Evolutionary conservation across 2,797 vertebrate genomes (phyloP).

Genomic region (Florisuga fusca): DNA sequence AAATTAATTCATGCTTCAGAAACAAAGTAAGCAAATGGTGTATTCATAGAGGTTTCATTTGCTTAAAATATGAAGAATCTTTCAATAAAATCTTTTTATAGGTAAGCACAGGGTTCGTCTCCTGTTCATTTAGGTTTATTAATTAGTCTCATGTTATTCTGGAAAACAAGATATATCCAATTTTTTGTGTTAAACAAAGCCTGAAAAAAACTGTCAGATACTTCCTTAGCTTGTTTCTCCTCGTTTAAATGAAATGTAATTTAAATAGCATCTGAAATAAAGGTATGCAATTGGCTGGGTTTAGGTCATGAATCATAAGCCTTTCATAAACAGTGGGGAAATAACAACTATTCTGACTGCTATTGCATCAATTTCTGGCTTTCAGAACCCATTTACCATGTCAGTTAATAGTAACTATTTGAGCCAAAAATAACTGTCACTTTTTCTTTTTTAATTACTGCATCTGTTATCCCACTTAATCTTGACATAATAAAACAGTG

Average conservation of each 20-base stretch:
- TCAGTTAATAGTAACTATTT: slow-evolving; percentile 58
- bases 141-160: not conserved
- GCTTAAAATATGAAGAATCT: not conserved
- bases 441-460: slow-evolving; percentile 78
- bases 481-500: slow-evolving; percentile 63
- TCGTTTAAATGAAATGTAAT: slow-evolving; percentile 37
- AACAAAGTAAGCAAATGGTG: not conserved
- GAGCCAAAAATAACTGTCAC: slow-evolving; percentile 72
- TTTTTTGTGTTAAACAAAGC: not conserved
- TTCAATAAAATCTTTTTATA: not conserved
- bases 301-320: slow-evolving; percentile 71
- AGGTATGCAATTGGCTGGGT: slow-evolving; percentile 48
- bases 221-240: slow-evolving; percentile 23
- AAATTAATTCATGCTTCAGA: not conserved
- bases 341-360: slow-evolving; percentile 63
- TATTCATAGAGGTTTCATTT: not conserved
- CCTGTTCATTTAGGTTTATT: not conserved
- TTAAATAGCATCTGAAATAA: slow-evolving; percentile 72
- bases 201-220: not conserved
- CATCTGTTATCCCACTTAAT: slow-evolving; percentile 73
- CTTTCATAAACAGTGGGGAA: slow-evolving; percentile 75
- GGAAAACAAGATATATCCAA: not conserved
- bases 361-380: slow-evolving; percentile 54
- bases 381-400: not conserved
- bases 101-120: not conserved